phyloP scores from a whole-genome alignment of 2,113 vertebrate genomes.

The Pseudois nayaur region DNA sequence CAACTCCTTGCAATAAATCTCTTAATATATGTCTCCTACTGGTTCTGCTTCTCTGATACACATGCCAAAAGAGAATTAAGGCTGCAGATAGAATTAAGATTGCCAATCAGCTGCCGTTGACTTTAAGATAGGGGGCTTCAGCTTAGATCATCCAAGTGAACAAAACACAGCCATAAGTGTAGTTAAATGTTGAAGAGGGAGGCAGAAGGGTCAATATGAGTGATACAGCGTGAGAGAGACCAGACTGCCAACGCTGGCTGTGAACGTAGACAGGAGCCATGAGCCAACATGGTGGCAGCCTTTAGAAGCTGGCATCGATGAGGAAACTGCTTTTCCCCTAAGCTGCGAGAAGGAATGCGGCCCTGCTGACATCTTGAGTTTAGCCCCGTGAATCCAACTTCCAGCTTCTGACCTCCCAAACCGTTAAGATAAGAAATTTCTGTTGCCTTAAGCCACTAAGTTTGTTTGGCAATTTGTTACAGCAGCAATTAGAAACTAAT shows the following conservation, averaged over 20 bases:
- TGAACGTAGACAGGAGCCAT: background rate
- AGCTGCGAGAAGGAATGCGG: background rate
- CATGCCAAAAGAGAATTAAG: background rate
- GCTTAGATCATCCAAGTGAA: background rate
- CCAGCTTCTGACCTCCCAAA: background rate
- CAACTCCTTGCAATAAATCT: background rate
- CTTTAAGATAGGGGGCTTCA: background rate
- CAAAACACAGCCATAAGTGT: background rate
- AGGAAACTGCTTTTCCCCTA: background rate
- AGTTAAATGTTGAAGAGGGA: background rate
- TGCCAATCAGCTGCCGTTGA: background rate
- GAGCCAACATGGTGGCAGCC: background rate
- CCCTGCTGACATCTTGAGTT: background rate
- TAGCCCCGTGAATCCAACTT: background rate
- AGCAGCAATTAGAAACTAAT: background rate
- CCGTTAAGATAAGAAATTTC: background rate
- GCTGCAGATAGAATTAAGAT: background rate
- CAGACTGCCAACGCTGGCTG: no score
- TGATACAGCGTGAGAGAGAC: background rate
- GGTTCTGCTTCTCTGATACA: background rate
- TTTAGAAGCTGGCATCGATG: background rate
- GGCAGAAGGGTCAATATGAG: background rate
- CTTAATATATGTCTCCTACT: background rate
- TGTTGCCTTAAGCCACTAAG: background rate
- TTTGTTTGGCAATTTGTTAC: background rate